Base-by-base conservation (phyloP, 2,113 vertebrate species). In the Calonectris borealis region DNA sequence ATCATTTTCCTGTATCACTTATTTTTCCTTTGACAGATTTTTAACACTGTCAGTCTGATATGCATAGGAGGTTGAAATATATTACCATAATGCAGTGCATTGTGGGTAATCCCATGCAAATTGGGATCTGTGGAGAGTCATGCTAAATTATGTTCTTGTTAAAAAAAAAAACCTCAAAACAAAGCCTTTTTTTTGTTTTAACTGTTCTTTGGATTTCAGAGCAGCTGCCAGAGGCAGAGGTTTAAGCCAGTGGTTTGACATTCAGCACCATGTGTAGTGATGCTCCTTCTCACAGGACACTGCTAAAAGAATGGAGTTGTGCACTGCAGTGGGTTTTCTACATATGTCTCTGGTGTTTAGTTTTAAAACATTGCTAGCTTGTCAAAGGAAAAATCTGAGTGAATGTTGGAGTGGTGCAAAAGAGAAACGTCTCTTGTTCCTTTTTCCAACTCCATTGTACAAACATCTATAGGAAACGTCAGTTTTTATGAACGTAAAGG, bases 51-150 rank as follows among this genome's bases (percentile, higher is more conserved):
- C 88, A 87, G 87, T 94, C 79, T 82, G 93, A 93, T 91, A 65
- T 62, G 54, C 83, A 96, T 73, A 71, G 75, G 83, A 62, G 86
- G 77, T 75, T 93, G 92, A 93, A 96, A 68, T 70, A n/a, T 34
- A 96, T 97, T 96, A 95, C 66, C 93, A 70, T 86, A 93, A 78
- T 65, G 31, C 76, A 88, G 40, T 52, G 92, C 81, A 96, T 85
- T 97, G 52, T 96, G 97, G 95, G 95, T 97, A 98, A 97, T 96
- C 96, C 71, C 42, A 42, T 75, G 90, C 86, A 97, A 96, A 97
- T 96, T 61, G 29, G 46, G 46, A 93, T 96, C 86, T 97, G 58
- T 83, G 20, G 54, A 95, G 93, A 97, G 61, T 90, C 65, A 18
- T 68, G 83, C 32, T 64, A 82, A 95, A 80, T 93, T 97, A 94